Evolutionary conservation across 1,140 invertebrate genomes (phyloP), one percentile per base, ranked within the genome.

Genomic region (Chymomyza costata): DNA sequence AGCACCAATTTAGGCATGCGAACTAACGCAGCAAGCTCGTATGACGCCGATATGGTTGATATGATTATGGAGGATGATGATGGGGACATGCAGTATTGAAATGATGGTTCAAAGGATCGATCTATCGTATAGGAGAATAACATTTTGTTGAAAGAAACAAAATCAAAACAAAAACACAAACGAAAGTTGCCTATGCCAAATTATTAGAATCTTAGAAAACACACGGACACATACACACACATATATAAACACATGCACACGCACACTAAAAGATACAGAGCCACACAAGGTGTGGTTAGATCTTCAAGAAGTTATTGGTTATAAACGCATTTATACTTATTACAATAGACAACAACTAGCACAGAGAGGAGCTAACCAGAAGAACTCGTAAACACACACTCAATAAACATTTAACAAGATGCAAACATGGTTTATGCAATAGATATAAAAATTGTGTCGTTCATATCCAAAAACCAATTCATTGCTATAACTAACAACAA

Each of bases 101-200:
- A 28, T 10, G 10, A 10, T 28, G 10, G 25, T 28, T 10, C 18
- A 17, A 37, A 13, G 15, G 18, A 11, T 19, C 5, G 1, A 16
- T 16, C 13, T 45, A 19, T n/a, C 3, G 37, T 17, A 16, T 16
- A 18, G 21, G 18, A 15, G 15, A 18, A 41, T 6, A 15, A 32
- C 17, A 17, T 30, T 46, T 37, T 32, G 54, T 50, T 46, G n/a
- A 34, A 31, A n/a, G 16, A 7, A 21, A 35, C 31, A 47, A 47
- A 47, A 52, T 41, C 38, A 6, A 47, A 41, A 53, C 31, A 45
- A 47, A 58, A 57, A 28, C 25, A 28, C 10, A 28, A 28, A 28
- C 5, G 5, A 28, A 28, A 16, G 67, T 62, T 73, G 66, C 50
- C 62, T 63, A 66, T 63, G 68, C 66, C 66, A 70, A 73, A 58